Evolutionary conservation across 2,113 vertebrate genomes (phyloP).

Genomic region (Haplotaxodon microlepis): DNA sequence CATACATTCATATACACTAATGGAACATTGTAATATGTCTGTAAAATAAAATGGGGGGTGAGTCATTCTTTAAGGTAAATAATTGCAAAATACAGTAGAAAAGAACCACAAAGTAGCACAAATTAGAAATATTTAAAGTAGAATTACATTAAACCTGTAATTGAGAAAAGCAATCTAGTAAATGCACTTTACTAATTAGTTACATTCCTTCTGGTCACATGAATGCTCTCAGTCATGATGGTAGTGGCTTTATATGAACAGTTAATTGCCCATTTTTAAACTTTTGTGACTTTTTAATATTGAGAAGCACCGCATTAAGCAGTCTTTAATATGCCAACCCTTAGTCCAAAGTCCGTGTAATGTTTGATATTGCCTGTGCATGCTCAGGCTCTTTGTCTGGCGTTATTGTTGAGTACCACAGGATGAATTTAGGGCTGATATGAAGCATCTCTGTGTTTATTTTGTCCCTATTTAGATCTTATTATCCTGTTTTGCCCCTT

Average conservation of each 20-base stretch:
- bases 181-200: background rate
- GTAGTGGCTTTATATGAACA: background rate
- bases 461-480: background rate
- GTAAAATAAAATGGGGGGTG: fast-evolving
- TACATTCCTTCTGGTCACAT: background rate
- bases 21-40: background rate
- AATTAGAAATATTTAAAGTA: background rate
- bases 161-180: fast-evolving
- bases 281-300: background rate
- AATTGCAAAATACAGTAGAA: background rate
- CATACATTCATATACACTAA: background rate
- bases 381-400: background rate
- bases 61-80: background rate
- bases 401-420: background rate
- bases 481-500: background rate
- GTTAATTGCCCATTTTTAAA: background rate
- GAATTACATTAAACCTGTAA: background rate
- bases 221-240: background rate
- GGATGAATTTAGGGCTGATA: background rate
- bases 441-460: background rate
- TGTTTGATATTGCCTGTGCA: background rate
- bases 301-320: background rate
- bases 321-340: background rate
- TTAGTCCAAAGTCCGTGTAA: background rate
- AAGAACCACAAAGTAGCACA: background rate